These are phyloP conservation scores for Gallinago paraguaiae DNA, from an alignment of 2,113 vertebrate species.

Conservation along the genomic window DNA sequence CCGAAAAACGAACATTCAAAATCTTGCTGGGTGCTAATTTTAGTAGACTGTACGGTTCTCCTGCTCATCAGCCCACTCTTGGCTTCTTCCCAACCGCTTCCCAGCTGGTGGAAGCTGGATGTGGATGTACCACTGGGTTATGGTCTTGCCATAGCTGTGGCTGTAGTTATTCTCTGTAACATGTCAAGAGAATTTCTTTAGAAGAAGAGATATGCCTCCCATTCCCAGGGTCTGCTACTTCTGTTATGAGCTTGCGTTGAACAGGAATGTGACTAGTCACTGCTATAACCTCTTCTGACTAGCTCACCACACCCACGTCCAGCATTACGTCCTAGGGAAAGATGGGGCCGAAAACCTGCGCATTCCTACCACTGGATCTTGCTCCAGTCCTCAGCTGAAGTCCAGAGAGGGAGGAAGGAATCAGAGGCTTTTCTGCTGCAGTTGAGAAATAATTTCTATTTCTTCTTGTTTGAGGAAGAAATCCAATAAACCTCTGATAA, in stretches of 20 bases:
- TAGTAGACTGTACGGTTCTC: background rate
- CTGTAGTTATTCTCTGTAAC: background rate
- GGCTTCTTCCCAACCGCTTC: background rate
- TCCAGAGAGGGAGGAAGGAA: background rate
- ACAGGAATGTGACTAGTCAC: background rate
- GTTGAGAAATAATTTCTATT: background rate
- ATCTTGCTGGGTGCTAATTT: background rate
- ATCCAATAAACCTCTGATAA: background rate
- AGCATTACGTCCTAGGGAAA: accelerated
- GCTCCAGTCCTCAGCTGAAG: background rate
- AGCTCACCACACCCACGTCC: background rate
- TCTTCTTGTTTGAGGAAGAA: background rate
- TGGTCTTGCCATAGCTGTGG: accelerated
- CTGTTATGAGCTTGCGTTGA: background rate
- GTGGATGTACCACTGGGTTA: background rate
- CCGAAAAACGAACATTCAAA: background rate
- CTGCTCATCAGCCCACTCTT: background rate
- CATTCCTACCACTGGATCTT: background rate
- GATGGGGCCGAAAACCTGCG: background rate
- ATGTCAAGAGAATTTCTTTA: background rate
- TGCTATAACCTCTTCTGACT: background rate
- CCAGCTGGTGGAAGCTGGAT: background rate
- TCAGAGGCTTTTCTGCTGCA: background rate
- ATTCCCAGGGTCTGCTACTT: background rate
- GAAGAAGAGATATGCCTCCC: background rate